Conservation (phyloP, 2,888 invertebrate species). For the Dynastes maya region DNA sequence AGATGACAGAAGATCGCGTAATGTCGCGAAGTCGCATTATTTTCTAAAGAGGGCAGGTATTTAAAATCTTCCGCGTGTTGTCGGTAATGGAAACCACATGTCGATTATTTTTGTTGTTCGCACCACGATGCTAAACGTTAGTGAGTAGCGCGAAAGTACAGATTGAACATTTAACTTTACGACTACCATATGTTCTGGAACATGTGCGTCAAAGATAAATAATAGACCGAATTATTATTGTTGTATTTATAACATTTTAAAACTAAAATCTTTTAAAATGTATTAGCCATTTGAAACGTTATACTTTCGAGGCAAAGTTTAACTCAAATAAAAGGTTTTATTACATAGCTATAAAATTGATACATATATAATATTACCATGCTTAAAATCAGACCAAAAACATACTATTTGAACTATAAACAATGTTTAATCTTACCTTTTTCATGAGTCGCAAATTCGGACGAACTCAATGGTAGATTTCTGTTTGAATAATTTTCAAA, state of each 20-base stretch:
- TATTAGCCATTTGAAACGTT: too few species aligned
- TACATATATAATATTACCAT: neutral
- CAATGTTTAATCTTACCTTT: constrained; percentile 18
- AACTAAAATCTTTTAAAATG: neutral
- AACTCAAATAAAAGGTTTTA: too few species aligned
- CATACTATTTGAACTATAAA: neutral
- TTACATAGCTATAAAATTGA: too few species aligned
- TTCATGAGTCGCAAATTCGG: constrained; percentile 20
- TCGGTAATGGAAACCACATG: constrained; percentile 28
- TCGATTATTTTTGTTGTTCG: constrained; percentile 12
- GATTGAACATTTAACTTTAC: constrained; percentile 20
- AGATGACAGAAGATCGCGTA: too few species aligned
- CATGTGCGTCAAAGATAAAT: constrained; percentile 11
- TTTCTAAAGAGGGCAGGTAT: neutral
- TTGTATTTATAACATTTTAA: neutral
- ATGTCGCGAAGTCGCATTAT: neutral
- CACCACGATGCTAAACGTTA: neutral
- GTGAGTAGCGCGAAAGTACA: neutral
- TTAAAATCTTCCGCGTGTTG: constrained; percentile 12
- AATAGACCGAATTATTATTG: neutral
- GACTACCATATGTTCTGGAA: constrained; percentile 4
- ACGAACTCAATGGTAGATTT: neutral
- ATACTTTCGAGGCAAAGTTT: too few species aligned
- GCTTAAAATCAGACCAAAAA: neutral
- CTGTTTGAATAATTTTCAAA: neutral